phyloP scores from a whole-genome alignment of 53 echinoderm and acorn worm species.

The Echinarachnius parma region DNA sequence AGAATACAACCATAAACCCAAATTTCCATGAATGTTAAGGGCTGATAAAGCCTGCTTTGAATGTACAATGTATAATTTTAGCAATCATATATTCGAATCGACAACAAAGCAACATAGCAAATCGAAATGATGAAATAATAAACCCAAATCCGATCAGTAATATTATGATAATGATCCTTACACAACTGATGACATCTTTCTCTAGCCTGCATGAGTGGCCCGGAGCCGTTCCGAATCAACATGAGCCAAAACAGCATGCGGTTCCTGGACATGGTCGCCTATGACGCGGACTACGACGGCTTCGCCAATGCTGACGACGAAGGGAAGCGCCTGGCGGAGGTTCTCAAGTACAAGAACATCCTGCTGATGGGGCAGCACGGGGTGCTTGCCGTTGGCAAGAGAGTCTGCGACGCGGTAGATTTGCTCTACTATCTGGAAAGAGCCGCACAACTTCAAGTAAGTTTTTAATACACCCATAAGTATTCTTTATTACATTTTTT shows the following conservation, averaged over 20 bases:
- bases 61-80: too few species aligned
- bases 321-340: constrained; percentile 59
- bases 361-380: constrained; percentile 88
- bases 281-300: constrained; percentile 70
- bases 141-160: too few species aligned
- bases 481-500: too few species aligned
- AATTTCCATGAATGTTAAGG: too few species aligned
- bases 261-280: constrained; percentile 70
- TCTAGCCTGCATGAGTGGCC: constrained; percentile 30
- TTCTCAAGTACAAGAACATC: constrained; percentile 51
- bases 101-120: too few species aligned
- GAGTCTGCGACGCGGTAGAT: constrained; percentile 66
- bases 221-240: constrained; percentile 11
- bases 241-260: constrained; percentile 60
- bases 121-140: too few species aligned
- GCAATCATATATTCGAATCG: too few species aligned
- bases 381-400: constrained; percentile 51
- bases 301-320: constrained; percentile 57
- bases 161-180: too few species aligned
- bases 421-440: constrained; percentile 79
- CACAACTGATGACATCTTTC: too few species aligned
- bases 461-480: too few species aligned
- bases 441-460: constrained; percentile 72
- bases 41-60: too few species aligned
- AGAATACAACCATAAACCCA: too few species aligned